Evolutionary conservation across 2,113 vertebrate genomes (phyloP), one percentile per base, ranked within the genome.

Genomic region (Psittacula cyanocephala): DNA sequence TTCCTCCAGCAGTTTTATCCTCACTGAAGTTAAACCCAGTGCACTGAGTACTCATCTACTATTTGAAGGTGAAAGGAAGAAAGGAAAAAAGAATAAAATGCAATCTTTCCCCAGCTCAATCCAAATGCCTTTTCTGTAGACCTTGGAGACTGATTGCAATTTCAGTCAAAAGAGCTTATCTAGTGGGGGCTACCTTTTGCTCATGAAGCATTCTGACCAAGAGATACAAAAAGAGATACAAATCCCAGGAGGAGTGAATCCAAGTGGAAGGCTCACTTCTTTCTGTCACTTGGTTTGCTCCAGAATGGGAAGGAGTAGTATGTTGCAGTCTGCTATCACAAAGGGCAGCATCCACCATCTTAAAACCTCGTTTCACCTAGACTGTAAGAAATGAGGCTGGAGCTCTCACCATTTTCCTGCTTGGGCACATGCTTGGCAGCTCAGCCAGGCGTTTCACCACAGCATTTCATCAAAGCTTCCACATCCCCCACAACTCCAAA

Each of bases 1-100:
- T 95, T 96, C 94, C 96, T 93, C 86, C 81, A 89, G 92, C 86
- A 96, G 93, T 96, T 97, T 96, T 85, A 95, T 82, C 78, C 81
- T 87, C 81, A 93, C 70, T 96, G 92, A 96, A 92, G 92, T 96
- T 76, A 93, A 96, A 89, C 70, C 49, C 81, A 91, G 65, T 72
- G 93, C 84, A 87, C 88, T 49, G 78, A 77, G 70, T 79, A 85
- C 74, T 95, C 74, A 39, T 70, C 62, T 94, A 20, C 88, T 93
- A 63, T 96, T 96, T 96, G 93, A 96, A 96, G 82, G 70, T 57
- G n/a, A 92, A 79, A 25, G 49, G 65, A 88, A 92, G 47, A 81
- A 91, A 91, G 67, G 71, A 57, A 71, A 85, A 85, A 89, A 25
- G 65, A 81, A 84, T 71, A 64, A 88, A 86, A 70, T 24, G 20